A percentile compares a stretch with the other conserved stretches of the same genome.
phyloP scores from a whole-genome alignment of 2,888 invertebrate genomes.

The Trichogramma dendrolimi region DNA sequence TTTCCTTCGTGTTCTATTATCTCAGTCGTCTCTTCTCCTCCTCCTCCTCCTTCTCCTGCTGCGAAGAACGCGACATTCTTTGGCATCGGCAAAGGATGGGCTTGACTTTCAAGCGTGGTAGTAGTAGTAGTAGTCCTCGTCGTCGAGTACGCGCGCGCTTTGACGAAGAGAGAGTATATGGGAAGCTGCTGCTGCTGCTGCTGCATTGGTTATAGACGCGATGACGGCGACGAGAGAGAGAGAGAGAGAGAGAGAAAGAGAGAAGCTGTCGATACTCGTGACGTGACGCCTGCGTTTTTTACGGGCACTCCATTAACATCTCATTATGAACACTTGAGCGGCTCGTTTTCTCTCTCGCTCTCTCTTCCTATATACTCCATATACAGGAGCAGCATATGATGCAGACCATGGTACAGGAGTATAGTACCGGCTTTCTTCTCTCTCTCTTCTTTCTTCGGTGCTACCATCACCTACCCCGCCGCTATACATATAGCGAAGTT shows the following conservation, averaged over 20 bases:
- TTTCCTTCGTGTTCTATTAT: neutral
- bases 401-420: too few relatives aligned
- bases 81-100: constrained; percentile 20
- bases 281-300: constrained; percentile 45
- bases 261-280: constrained; percentile 47
- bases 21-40: constrained; percentile 7
- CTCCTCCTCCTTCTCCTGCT: constrained; percentile 25
- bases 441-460: constrained; percentile 15
- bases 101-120: constrained; percentile 19
- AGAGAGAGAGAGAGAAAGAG: constrained; percentile 17
- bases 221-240: constrained; percentile 15
- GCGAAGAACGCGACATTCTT: constrained; percentile 23
- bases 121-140: constrained; percentile 22
- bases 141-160: neutral
- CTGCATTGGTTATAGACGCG: neutral
- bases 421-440: constrained; percentile 2
- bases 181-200: constrained; percentile 15
- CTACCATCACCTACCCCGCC: too few relatives aligned
- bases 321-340: constrained; percentile 50
- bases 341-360: constrained; percentile 25
- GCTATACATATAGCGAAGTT: too few relatives aligned
- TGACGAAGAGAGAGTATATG: constrained; percentile 9
- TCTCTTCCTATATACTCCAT: neutral
- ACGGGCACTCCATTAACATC: constrained; percentile 51
- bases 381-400: too few relatives aligned